Conservation (phyloP, 2,888 invertebrate genomes). For the Lycophotia porphyrea region DNA sequence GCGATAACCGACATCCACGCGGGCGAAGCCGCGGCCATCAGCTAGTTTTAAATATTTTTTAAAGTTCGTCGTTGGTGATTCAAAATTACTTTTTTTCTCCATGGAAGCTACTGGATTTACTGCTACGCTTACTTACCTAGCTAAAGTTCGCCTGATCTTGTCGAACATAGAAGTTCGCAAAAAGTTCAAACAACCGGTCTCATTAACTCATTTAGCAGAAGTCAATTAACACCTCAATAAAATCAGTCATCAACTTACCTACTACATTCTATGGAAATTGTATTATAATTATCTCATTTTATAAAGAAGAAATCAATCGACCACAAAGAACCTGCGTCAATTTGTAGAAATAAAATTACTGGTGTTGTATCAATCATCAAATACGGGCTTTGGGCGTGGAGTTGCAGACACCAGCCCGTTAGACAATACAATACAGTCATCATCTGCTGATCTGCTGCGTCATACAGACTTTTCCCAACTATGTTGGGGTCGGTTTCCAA, state of each 20-base stretch:
- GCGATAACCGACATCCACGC: too few relatives aligned
- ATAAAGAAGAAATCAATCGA: conserved; percentile 45
- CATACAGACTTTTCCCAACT: neutral
- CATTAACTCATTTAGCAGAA: conserved; percentile 45
- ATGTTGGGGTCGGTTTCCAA: neutral
- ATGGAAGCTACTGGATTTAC: neutral
- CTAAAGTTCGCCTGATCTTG: conserved; percentile 14
- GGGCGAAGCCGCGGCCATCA: too few relatives aligned
- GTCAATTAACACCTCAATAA: conserved; percentile 41
- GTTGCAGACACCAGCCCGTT: too few relatives aligned
- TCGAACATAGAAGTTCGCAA: conserved; percentile 13
- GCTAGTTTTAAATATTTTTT: neutral
- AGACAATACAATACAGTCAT: too few relatives aligned
- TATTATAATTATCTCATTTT: conserved; percentile 51
- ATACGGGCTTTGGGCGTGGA: neutral
- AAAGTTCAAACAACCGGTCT: conserved; percentile 21
- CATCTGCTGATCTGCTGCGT: neutral
- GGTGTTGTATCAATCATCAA: conserved; percentile 63
- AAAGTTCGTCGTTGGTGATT: conserved; percentile 4
- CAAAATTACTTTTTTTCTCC: neutral
- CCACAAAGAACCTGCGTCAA: conserved; percentile 10
- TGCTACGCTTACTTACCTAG: neutral
- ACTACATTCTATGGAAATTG: conserved; percentile 36
- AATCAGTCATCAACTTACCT: conserved; percentile 32
- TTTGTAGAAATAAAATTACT: conserved; percentile 30